Conservation (phyloP, 2,888 invertebrate genomes). For the Rhingia campestris region DNA sequence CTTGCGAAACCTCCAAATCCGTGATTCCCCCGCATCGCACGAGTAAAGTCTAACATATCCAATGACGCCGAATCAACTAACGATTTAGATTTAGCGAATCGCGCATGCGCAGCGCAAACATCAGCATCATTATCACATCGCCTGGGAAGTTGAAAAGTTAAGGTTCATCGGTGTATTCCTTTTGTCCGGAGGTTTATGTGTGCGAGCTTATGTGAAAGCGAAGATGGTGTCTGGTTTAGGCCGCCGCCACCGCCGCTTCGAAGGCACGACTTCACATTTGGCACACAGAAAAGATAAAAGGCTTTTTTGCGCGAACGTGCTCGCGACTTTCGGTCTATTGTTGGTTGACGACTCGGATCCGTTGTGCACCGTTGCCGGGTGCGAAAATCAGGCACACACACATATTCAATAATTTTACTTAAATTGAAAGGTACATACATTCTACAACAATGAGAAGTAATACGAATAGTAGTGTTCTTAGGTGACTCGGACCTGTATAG, state of each 20-base stretch:
- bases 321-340: conserved; percentile 57
- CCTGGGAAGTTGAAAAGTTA: conserved; percentile 64
- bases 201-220: not conserved
- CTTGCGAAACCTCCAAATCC: conserved; percentile 7
- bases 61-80: conserved; percentile 49
- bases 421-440: conserved; percentile 54
- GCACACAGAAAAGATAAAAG: conserved; percentile 57
- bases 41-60: conserved; percentile 56
- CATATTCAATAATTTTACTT: conserved; percentile 58
- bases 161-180: conserved; percentile 63
- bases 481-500: conserved; percentile 20
- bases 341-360: conserved; percentile 19
- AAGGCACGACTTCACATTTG: conserved; percentile 70
- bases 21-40: conserved; percentile 50
- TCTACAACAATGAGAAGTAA: conserved; percentile 46
- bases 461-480: conserved; percentile 4
- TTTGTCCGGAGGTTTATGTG: conserved; percentile 14
- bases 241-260: conserved; percentile 43
- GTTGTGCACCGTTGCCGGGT: conserved; percentile 39
- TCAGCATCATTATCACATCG: conserved; percentile 27
- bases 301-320: conserved; percentile 36
- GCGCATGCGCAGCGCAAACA: conserved; percentile 27
- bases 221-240: conserved; percentile 53
- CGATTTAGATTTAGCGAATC: conserved; percentile 47
- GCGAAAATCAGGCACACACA: conserved; percentile 44